Conservation (phyloP, 2,113 vertebrate species). For the Myiagra hebetior region DNA sequence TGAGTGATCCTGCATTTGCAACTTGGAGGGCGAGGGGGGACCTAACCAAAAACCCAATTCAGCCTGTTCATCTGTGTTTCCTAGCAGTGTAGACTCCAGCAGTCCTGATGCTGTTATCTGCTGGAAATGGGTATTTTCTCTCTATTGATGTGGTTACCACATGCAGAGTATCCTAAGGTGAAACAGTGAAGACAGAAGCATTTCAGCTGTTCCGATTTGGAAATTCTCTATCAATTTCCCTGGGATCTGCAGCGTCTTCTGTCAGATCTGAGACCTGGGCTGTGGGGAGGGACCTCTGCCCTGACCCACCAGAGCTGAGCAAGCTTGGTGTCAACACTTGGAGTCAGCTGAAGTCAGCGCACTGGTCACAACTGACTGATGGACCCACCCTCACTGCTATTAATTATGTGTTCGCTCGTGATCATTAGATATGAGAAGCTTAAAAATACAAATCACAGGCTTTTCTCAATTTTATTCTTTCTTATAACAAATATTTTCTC, state of each 20-base stretch:
- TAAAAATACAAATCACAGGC: background rate
- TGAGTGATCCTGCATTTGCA: background rate
- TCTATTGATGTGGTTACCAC: background rate
- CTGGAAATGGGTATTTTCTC: background rate
- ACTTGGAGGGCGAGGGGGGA: rapidly evolving
- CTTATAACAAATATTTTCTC: background rate
- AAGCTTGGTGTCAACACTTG: background rate
- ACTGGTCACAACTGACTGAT: background rate
- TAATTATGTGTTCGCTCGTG: background rate
- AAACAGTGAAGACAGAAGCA: background rate
- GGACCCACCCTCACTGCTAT: background rate
- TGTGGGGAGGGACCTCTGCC: background rate
- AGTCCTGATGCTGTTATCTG: background rate
- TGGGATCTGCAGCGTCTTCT: background rate
- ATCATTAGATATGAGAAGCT: background rate
- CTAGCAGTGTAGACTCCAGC: background rate
- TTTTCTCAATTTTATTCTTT: background rate
- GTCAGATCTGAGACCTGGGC: background rate
- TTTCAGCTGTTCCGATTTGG: background rate
- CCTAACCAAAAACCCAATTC: background rate
- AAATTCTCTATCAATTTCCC: background rate
- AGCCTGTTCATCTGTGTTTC: background rate
- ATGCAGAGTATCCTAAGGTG: background rate
- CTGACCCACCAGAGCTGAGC: background rate
- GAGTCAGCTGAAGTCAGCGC: background rate